Percentiles rank a stretch among this genome's conserved stretches.
Evolutionary conservation across 2,888 invertebrate genomes (phyloP).

Genomic region (Neocrepidodera transversa): DNA sequence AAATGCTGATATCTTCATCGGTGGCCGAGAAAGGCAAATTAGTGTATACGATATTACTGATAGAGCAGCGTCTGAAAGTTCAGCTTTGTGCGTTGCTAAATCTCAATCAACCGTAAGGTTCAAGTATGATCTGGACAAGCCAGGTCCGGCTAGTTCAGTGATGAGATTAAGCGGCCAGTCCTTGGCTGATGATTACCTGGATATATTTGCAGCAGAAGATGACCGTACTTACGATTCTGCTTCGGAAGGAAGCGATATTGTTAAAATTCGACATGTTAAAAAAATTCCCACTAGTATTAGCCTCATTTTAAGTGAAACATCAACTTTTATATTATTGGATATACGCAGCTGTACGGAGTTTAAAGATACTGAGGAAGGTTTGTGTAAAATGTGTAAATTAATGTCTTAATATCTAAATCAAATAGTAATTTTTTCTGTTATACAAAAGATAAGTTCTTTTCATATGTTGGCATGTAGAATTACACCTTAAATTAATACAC

Average conservation of each 20-base stretch:
- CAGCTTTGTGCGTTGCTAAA: constrained; percentile 22
- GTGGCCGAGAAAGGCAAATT: constrained; percentile 53
- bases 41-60: constrained; percentile 39
- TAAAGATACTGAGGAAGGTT: constrained; percentile 65
- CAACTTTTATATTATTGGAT: constrained; percentile 70
- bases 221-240: constrained; percentile 1
- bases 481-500: too few relatives aligned
- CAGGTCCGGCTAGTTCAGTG: constrained; percentile 2
- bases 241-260: not conserved
- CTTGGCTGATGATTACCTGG: constrained; percentile 23
- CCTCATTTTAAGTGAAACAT: constrained; percentile 72
- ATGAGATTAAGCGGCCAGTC: constrained; percentile 26
- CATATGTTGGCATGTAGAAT: too few relatives aligned
- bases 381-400: too few relatives aligned
- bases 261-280: not conserved
- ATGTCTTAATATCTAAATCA: too few relatives aligned
- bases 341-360: constrained; percentile 70
- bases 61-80: constrained; percentile 1
- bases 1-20: constrained; percentile 52
- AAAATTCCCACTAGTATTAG: constrained; percentile 66
- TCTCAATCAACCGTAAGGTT: constrained; percentile 34
- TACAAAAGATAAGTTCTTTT: too few relatives aligned
- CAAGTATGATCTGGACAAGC: constrained; percentile 26
- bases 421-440: too few relatives aligned
- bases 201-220: constrained; percentile 21